A percentile compares a stretch with the other conserved stretches of the same genome.
Conservation (phyloP, 2,888 invertebrate genomes). For the Boloria selene region DNA sequence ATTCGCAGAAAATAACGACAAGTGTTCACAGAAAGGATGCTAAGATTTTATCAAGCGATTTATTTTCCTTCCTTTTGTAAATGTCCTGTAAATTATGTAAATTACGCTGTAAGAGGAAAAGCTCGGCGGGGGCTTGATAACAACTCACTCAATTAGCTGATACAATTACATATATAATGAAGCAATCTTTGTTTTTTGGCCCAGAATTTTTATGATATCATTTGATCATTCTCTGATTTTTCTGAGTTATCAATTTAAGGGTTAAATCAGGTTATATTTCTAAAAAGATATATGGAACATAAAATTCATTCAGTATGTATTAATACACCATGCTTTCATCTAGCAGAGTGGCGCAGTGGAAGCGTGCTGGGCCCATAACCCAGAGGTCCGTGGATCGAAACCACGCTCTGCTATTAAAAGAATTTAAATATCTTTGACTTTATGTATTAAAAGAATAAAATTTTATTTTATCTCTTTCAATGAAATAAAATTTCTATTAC, state of each 20-base stretch:
- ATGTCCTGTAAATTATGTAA: slow-evolving; percentile 33
- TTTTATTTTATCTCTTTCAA: too few species aligned
- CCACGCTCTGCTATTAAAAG: slow-evolving; percentile 86
- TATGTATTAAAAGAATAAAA: neutral
- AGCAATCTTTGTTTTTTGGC: too few species aligned
- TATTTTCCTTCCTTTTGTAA: slow-evolving; percentile 27
- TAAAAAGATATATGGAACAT: too few species aligned
- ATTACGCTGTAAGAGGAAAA: slow-evolving; percentile 17
- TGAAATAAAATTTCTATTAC: too few species aligned
- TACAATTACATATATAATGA: neutral
- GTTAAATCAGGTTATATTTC: too few species aligned
- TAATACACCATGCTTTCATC: too few species aligned
- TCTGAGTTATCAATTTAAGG: too few species aligned
- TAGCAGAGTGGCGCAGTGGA: slow-evolving; percentile 92
- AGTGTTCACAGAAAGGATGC: slow-evolving; percentile 13
- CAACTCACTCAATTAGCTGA: slow-evolving; percentile 5
- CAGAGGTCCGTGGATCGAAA: slow-evolving; percentile 96
- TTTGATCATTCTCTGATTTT: too few species aligned
- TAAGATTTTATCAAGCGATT: slow-evolving; percentile 25
- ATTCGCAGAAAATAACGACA: slow-evolving; percentile 2
- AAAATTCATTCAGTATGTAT: too few species aligned
- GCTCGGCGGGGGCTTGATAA: slow-evolving; percentile 1
- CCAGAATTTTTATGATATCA: too few species aligned
- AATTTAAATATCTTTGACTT: neutral
- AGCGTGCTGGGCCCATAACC: slow-evolving; percentile 93